These are phyloP conservation scores for Hybos culiciformis DNA, from an alignment of 2,888 invertebrate genomes.

Conservation along the genomic window DNA sequence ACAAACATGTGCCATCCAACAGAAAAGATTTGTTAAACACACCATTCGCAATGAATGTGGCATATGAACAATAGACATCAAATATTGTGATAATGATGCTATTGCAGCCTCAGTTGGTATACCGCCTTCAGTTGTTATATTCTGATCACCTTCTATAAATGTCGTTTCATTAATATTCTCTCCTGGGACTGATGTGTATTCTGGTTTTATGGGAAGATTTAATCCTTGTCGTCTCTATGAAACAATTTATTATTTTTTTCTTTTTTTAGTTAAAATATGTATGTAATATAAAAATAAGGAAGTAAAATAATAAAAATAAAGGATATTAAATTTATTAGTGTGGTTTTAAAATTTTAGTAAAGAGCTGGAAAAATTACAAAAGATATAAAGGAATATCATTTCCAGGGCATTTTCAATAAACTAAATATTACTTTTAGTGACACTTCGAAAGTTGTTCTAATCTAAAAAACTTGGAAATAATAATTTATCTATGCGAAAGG, in stretches of 20 bases:
- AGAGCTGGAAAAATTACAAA: too few species aligned
- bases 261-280: neutral
- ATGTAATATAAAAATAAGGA: neutral
- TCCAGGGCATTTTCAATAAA: too few species aligned
- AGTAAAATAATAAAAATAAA: neutral
- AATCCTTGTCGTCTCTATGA: neutral
- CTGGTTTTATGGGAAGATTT: conserved; percentile 11
- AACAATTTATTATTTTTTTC: neutral
- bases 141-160: conserved; percentile 14
- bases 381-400: too few species aligned
- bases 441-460: too few species aligned
- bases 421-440: too few species aligned
- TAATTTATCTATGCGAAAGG: too few species aligned
- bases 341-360: neutral
- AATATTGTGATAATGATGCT: conserved; percentile 58
- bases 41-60: conserved; percentile 73
- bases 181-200: conserved; percentile 18
- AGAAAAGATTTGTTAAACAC: conserved; percentile 87
- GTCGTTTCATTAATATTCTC: conserved; percentile 19
- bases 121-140: conserved; percentile 15
- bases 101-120: conserved; percentile 24
- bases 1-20: conserved; percentile 97
- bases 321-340: neutral
- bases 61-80: conserved; percentile 84
- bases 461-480: too few species aligned